Base-by-base conservation (phyloP, 2,888 invertebrate genomes). In the Macropis europaea region DNA sequence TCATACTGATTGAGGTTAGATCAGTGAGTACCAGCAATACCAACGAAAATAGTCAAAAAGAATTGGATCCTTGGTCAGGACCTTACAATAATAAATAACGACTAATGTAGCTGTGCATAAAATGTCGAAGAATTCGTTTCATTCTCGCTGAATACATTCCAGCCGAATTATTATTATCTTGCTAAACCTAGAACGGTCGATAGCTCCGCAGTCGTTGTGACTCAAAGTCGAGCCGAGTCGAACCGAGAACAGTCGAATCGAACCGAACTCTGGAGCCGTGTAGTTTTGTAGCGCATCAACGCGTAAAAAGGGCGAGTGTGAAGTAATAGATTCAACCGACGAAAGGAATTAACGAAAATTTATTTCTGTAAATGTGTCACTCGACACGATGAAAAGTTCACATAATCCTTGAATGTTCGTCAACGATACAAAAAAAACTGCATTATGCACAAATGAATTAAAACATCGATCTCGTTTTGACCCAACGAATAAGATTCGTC, bases 121-220 rank as follows among this genome's bases (percentile, higher is more conserved):
- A 66, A 53, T 48, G 40, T 48, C 53, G 53, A 53, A 57, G 73
- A 73, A 74, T 74, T 72, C 53, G 73, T 73, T 74, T 73, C 57
- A 69, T 67, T 72, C 61, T 61, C 68, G 64, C 59, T 76, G 79
- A 79, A 76, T 77, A 79, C 73, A 77, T 77, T 75, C 79, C 71
- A 62, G 56, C 79, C 63, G 76, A 72, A 70, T 77, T 77, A 77
- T 77, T 77, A 79, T 77, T 77, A 77, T 77, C 77, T 79, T 72
- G 76, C 76, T 76, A 79, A 77, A 77, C 76, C 79, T 68, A 77
- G 77, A 79, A 77, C 77, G 77, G 77, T 77, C 77, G 77, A 77
- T 77, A 79, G 77, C 79, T 77, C 79, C 72, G 79, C 68, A 68
- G 73, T 73, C 67, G 77, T 69, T 73, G 78, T 76, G 77, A 77